Percentiles rank a stretch among this genome's conserved stretches.
phyloP scores from a whole-genome alignment of 1,140 invertebrate species.

The Cydia pomonella region DNA sequence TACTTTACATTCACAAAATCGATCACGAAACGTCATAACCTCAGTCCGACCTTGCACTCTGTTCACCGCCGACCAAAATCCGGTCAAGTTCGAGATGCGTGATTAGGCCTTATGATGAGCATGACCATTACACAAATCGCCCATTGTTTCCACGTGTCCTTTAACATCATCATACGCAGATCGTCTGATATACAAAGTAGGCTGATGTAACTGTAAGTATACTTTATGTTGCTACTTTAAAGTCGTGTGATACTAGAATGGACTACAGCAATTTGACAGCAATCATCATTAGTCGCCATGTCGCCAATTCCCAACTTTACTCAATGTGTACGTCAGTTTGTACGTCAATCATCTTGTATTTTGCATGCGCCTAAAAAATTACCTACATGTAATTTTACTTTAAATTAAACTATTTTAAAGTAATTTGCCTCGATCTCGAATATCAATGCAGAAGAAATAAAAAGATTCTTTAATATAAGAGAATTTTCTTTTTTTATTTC shows the following conservation, averaged over 20 bases:
- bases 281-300: not conserved
- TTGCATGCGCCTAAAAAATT: too few species aligned
- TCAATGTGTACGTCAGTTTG: not conserved
- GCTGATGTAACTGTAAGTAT: conserved; percentile 1
- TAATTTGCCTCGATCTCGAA: too few species aligned
- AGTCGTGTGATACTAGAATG: not conserved
- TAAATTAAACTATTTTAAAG: too few species aligned
- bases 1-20: not conserved
- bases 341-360: not conserved
- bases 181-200: not conserved
- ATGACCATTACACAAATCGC: not conserved
- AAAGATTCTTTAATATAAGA: too few species aligned
- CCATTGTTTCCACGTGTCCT: not conserved
- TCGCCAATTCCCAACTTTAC: too few species aligned
- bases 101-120: conserved; percentile 8
- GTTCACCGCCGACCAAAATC: not conserved
- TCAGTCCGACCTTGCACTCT: conserved; percentile 15
- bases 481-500: too few species aligned
- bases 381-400: not conserved
- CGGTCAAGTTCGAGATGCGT: conserved; percentile 31
- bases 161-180: conserved; percentile 11
- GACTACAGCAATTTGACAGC: conserved; percentile 7
- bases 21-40: conserved; percentile 23
- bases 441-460: too few species aligned
- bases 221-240: not conserved